Evolutionary conservation across 2,797 vertebrate species (phyloP).

Genomic region (Otolemur crassicaudatus): DNA sequence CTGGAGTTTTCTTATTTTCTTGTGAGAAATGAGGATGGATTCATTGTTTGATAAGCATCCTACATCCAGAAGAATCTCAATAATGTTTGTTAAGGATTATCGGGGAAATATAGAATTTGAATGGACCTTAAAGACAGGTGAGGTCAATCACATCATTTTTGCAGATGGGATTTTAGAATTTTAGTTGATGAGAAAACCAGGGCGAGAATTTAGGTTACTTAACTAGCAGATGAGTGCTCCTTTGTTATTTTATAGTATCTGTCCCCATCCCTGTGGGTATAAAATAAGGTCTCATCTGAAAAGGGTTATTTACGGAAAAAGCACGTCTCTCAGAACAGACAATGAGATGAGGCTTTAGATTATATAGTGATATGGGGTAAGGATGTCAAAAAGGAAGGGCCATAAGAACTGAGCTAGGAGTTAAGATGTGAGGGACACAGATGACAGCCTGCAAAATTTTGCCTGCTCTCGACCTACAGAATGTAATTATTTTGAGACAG

Average conservation of each 20-base stretch:
- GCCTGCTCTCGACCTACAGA: neutral
- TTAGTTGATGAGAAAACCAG: slow-evolving; percentile 58
- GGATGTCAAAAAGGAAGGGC: neutral
- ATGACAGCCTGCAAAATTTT: neutral
- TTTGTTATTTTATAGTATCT: slow-evolving; percentile 60
- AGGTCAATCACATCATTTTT: slow-evolving; percentile 14
- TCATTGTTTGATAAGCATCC: neutral
- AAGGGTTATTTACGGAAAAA: slow-evolving; percentile 48
- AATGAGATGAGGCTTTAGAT: neutral
- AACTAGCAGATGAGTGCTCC: slow-evolving; percentile 49
- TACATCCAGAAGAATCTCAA: neutral
- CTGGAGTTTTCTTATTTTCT: neutral
- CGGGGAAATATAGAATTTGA: neutral
- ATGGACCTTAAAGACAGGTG: neutral
- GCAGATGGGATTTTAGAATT: slow-evolving; percentile 43
- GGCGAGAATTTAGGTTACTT: slow-evolving; percentile 67
- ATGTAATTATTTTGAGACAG: neutral
- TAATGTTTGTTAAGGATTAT: neutral
- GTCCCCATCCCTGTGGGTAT: slow-evolving; percentile 50
- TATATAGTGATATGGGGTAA: neutral
- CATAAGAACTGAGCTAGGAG: neutral
- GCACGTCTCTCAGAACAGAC: neutral
- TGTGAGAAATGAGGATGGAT: neutral
- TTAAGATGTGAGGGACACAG: neutral
- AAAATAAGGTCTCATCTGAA: slow-evolving; percentile 63